Base-by-base conservation (phyloP, 2,113 vertebrate species). In the human region DNA sequence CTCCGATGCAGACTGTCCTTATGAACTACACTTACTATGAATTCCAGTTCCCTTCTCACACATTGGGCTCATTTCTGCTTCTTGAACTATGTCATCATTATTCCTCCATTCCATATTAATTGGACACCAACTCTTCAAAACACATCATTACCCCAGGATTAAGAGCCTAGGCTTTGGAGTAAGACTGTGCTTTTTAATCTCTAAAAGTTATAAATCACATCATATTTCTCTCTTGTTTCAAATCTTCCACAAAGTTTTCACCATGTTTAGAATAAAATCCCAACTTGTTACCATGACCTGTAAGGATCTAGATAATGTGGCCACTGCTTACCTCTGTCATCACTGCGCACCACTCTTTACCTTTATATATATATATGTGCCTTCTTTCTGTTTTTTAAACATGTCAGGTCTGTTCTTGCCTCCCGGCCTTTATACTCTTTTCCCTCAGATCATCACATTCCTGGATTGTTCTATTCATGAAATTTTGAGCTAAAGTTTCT, bases 161-260 rank as follows among this genome's bases (percentile, higher is more conserved):
- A 81, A 87, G 32, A 82, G 14, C 43, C 48, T 64, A 16, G 61
- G 35, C 57, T 83, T 90, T 30, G 66, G 52, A 43, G 25, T 82
- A 82, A 89, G 45, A 72, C n/a, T 43, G 57, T 92, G 25, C 97
- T 87, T 85, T 97, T 96, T 81, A 91, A 91, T 95, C 40, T 95
- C 43, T 82, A 40, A 95, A 89, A 97, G 70, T 57, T 35, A n/a
- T 13, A 93, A 94, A 72, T 90, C 35, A 70, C 25, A 10, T 88
- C 38, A 17, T 43, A 72, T 68, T 68, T 95, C 35, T 35, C 40
- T 68, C 40, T 96, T 48, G 66, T 35, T 82, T 73, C 20, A 78
- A 84, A 82, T 12, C 45, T 94, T 87, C 45, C 40, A 50, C 59
- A 89, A 23, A 5, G 40, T 96, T 96, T 85, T 78, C 11, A 79